Conservation (phyloP, 2,113 vertebrate genomes). For the Pyrgilauda ruficollis region DNA sequence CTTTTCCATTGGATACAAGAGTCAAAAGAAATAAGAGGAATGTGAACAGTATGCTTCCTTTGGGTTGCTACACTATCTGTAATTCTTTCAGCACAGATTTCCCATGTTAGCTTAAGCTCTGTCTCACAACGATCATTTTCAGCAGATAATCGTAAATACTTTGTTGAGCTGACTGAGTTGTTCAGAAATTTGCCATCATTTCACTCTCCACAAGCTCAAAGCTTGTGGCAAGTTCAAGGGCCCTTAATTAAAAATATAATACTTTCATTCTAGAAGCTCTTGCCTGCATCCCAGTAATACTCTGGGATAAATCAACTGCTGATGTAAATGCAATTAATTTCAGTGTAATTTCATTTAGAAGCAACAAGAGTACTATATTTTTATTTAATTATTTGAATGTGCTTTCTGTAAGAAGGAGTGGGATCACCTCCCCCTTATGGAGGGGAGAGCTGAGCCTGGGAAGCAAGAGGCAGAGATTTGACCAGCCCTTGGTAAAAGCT, state of each 20-base stretch:
- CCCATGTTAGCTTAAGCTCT: background rate
- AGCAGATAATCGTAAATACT: background rate
- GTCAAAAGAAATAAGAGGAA: conserved; percentile 38
- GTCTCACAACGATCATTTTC: background rate
- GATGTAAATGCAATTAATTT: background rate
- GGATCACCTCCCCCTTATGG: background rate
- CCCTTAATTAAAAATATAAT: conserved; percentile 5
- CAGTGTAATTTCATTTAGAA: background rate
- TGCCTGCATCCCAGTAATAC: background rate
- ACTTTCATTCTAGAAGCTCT: background rate
- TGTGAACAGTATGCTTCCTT: conserved; percentile 30
- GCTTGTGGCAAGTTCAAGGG: background rate
- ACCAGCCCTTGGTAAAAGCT: background rate
- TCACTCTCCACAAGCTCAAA: background rate
- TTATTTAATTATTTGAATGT: background rate
- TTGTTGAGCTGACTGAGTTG: background rate
- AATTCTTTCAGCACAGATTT: conserved; percentile 25
- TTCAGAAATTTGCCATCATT: background rate
- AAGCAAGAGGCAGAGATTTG: background rate
- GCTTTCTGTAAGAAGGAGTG: background rate
- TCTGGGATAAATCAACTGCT: background rate
- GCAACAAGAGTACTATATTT: background rate
- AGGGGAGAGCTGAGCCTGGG: background rate
- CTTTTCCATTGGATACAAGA: conserved; percentile 30
- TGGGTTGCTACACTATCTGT: background rate